phyloP scores from a whole-genome alignment of 1,140 invertebrate genomes.

The Meteorus sp. region DNA sequence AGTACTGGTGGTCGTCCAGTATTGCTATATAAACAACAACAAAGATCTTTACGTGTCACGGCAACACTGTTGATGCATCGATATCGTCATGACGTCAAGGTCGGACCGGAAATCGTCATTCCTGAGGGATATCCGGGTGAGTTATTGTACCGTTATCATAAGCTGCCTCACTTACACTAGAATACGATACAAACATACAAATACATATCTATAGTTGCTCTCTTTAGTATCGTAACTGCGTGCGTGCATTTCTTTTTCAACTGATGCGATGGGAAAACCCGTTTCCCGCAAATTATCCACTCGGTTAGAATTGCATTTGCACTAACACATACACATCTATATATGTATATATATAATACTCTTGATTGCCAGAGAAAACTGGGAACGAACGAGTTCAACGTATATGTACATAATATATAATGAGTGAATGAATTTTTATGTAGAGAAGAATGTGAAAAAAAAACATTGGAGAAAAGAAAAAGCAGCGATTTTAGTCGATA shows the following conservation, averaged over 20 bases:
- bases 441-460: no score
- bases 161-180: no score
- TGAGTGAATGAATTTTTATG: no score
- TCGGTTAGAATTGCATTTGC: slow-evolving; percentile 1
- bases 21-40: slow-evolving; percentile 56
- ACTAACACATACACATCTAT: slow-evolving; percentile 7
- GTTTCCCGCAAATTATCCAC: slow-evolving; percentile 27
- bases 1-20: slow-evolving; percentile 51
- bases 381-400: no score
- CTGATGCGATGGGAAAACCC: slow-evolving; percentile 22
- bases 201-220: neutral
- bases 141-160: slow-evolving; percentile 26
- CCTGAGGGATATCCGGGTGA: slow-evolving; percentile 57
- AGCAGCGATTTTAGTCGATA: no score
- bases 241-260: slow-evolving; percentile 5
- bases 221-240: neutral
- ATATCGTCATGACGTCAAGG: slow-evolving; percentile 56
- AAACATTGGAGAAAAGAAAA: no score
- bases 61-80: slow-evolving; percentile 54
- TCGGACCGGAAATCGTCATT: slow-evolving; percentile 57
- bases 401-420: no score
- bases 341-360: neutral
- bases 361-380: neutral
- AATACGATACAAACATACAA: neutral
- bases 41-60: slow-evolving; percentile 53